Conservation (phyloP, 2,113 vertebrate genomes). For the Aspidoscelis tigris region DNA sequence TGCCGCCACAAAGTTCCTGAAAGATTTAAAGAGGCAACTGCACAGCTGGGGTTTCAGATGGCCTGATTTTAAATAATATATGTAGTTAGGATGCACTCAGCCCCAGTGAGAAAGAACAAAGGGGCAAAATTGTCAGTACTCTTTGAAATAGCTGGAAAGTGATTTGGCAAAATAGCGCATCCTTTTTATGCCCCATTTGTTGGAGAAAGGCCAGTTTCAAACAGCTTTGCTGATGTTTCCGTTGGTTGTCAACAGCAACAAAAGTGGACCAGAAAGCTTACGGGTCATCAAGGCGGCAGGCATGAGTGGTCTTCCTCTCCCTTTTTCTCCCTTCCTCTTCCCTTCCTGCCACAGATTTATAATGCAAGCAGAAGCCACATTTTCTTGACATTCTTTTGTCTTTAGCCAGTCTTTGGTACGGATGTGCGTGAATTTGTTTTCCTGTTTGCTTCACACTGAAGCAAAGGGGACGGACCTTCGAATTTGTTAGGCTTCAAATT, state of each 20-base stretch:
- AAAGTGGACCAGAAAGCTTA: conserved; percentile 1
- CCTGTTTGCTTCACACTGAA: too few species aligned
- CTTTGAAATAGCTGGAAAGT: conserved; percentile 62
- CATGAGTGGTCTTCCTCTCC: conserved; percentile 9
- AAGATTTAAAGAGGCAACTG: conserved; percentile 26
- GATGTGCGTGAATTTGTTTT: too few species aligned
- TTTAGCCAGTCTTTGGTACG: too few species aligned
- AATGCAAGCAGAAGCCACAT: neutral
- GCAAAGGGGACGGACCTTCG: too few species aligned
- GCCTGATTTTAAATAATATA: conserved; percentile 24
- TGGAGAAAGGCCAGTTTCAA: conserved; percentile 24
- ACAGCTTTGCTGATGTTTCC: conserved; percentile 54
- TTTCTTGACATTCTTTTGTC: neutral
- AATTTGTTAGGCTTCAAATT: too few species aligned
- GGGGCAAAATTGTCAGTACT: conserved; percentile 46
- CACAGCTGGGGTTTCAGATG: conserved; percentile 37
- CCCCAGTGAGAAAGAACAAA: fast-evolving
- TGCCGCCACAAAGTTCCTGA: neutral
- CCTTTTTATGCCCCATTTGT: conserved; percentile 43
- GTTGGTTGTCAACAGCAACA: conserved; percentile 51
- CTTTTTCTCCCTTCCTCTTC: too few species aligned
- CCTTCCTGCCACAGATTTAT: neutral
- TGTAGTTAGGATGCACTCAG: neutral
- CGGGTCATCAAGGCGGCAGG: conserved; percentile 26
- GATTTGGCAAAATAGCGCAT: conserved; percentile 55